These are phyloP conservation scores for Eulemur albifrons DNA, from an alignment of 2,797 vertebrate species.

Conservation along the genomic window DNA sequence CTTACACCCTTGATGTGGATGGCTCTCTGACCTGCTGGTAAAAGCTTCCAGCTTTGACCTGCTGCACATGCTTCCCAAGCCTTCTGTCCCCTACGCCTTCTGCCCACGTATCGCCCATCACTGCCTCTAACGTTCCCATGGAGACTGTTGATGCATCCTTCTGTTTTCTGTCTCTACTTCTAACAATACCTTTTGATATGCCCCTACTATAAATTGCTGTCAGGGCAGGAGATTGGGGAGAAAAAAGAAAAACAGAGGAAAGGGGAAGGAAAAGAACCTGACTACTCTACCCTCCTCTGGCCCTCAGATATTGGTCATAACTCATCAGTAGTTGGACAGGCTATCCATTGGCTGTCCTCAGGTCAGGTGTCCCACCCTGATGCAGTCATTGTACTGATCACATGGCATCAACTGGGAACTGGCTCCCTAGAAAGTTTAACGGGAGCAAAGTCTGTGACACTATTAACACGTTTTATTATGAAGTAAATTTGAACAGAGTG, in stretches of 20 bases:
- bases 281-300: not conserved
- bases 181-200: not conserved
- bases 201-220: not conserved
- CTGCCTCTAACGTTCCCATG: not conserved
- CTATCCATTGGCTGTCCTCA: not conserved
- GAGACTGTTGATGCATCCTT: not conserved
- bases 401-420: not conserved
- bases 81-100: not conserved
- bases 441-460: not conserved
- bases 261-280: not conserved
- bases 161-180: not conserved
- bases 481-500: not conserved
- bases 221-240: not conserved
- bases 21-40: not conserved
- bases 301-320: not conserved
- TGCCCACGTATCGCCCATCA: not conserved
- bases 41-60: not conserved
- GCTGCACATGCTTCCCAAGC: not conserved
- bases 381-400: not conserved
- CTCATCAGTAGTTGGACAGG: fast-evolving
- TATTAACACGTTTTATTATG: not conserved
- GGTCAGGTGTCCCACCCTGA: too few species aligned
- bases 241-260: not conserved
- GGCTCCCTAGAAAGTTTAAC: not conserved
- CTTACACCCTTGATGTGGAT: fast-evolving